Evolutionary conservation across 2,797 vertebrate species (phyloP).

Genomic region (Cygnus olor): DNA sequence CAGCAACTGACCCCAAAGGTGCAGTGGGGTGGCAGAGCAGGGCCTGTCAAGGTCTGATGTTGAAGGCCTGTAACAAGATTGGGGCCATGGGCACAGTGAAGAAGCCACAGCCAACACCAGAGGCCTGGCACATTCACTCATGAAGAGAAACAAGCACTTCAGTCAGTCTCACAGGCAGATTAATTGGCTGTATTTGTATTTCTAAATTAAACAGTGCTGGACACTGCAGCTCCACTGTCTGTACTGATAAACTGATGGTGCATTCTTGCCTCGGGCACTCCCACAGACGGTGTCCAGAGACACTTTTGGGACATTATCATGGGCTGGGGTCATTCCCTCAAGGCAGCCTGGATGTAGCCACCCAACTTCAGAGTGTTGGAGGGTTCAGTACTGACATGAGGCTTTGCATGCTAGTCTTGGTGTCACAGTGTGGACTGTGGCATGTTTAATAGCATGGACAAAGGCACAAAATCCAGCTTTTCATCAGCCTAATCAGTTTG

Average conservation of each 20-base stretch:
- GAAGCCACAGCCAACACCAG: accelerated
- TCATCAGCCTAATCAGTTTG: constrained; percentile 10
- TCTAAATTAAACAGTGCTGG: neutral
- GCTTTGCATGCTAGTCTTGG: neutral
- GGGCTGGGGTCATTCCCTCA: neutral
- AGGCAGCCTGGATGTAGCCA: neutral
- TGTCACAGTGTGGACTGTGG: neutral
- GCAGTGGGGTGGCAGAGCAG: neutral
- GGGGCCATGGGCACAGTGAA: accelerated
- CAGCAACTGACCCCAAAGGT: neutral
- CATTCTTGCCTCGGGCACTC: accelerated
- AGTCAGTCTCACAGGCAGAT: accelerated
- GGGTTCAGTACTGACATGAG: accelerated
- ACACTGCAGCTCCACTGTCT: neutral
- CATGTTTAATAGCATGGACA: neutral
- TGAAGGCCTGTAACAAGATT: accelerated
- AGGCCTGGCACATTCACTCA: neutral
- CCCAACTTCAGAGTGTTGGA: accelerated
- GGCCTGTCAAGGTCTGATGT: neutral
- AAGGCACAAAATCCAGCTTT: neutral
- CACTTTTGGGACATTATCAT: accelerated
- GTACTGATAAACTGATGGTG: accelerated
- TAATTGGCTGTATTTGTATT: neutral
- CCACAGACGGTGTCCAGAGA: accelerated
- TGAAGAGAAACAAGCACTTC: neutral